Evolutionary conservation across 2,797 vertebrate species (phyloP), one percentile per base, ranked within the genome.

Genomic region (Dendrocincla tyrannina): DNA sequence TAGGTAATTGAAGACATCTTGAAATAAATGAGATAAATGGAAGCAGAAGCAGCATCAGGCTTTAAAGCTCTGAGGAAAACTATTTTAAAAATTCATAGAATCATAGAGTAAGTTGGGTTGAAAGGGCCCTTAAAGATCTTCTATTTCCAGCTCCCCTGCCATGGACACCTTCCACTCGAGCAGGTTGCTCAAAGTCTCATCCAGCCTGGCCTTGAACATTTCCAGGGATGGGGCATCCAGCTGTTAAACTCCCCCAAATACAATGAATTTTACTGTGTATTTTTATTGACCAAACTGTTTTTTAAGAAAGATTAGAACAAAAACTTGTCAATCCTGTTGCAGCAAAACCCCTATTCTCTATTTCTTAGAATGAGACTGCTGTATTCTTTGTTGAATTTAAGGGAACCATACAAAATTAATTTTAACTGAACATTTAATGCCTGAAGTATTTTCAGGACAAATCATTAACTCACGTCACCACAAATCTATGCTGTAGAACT

Each of bases 1-100:
- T 63, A 87, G 59, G 56, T 93, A 95, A 91, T 91, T 94, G 75
- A 89, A 93, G 80, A 46, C 77, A 78, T 94, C 93, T 94, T 94
- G 83, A 96, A 93, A 74, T 88, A 94, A 93, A 95, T 91, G 13
- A 88, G 83, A 81, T 95, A 84, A 94, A 41, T 76, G 62, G 47
- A 59, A 89, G 50, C 47, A 91, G 77, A 84, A 87, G 60, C 37
- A 89, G 32, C 59, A 67, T 77, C 50, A 81, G 74, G 56, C 64
- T 91, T 87, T 39, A 85, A 83, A 78, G 64, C 73, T 80, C 52
- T 73, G 59, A 86, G 39, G 25, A 86, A 67, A 79, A 50, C 11
- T 3, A 9, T 72, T 85, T 75, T 55, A 11, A 13, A 86, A 86
- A 63, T 41, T 41, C 10, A 32, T 14, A 46, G 30, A 42, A 42